phyloP scores from a whole-genome alignment of 2,113 vertebrate genomes.

The Tragelaphus imberbis region DNA sequence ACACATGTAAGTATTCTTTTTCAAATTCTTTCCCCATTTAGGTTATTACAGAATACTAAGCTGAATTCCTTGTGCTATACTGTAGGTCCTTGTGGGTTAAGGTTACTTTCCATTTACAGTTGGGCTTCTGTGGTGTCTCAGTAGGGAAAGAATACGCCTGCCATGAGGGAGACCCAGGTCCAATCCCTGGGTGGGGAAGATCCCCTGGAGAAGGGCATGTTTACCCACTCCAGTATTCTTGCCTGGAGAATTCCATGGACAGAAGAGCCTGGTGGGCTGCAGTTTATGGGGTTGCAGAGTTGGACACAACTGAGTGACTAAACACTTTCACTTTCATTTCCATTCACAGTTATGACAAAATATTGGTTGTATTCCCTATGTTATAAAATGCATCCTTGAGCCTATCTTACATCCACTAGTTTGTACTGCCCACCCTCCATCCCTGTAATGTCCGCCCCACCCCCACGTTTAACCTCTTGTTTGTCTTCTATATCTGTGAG shows the following conservation, averaged over 20 bases:
- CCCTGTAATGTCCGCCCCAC: background rate
- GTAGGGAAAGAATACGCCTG: background rate
- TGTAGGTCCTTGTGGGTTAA: background rate
- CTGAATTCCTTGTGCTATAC: background rate
- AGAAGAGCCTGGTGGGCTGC: background rate
- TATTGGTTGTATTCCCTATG: background rate
- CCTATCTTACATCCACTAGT: background rate
- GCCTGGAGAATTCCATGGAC: background rate
- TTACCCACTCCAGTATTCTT: background rate
- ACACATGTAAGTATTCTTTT: background rate
- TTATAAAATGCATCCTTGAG: background rate
- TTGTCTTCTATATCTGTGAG: background rate
- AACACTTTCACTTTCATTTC: background rate
- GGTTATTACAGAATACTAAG: background rate
- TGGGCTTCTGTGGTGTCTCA: background rate
- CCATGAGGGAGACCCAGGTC: background rate
- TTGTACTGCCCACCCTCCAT: background rate
- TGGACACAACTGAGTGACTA: background rate
- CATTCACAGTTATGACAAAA: background rate
- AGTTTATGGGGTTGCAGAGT: background rate
- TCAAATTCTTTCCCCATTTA: background rate
- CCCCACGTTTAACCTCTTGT: background rate
- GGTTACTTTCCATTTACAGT: background rate
- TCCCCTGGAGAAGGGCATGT: background rate
- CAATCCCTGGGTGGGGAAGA: background rate